Conservation (phyloP, 2,113 vertebrate genomes). For the Thalassarche chlororhynchos region DNA sequence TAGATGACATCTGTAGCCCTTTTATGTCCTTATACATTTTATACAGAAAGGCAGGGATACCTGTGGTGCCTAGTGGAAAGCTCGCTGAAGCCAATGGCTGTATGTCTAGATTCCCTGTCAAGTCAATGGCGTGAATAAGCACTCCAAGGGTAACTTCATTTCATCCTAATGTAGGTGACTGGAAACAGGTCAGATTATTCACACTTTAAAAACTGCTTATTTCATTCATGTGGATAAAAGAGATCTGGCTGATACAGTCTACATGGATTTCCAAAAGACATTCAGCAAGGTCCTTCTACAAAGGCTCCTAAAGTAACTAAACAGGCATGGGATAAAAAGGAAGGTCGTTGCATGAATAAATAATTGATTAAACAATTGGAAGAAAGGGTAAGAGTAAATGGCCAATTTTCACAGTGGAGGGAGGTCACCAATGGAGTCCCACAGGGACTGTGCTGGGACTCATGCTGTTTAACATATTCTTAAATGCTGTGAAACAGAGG, state of each 20-base stretch:
- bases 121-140: background rate
- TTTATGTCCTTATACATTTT: background rate
- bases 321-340: background rate
- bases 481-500: background rate
- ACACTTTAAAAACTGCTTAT: background rate
- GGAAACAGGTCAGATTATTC: conserved; percentile 31
- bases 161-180: background rate
- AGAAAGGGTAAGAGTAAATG: conserved; percentile 6
- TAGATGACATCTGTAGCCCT: too few species aligned
- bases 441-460: background rate
- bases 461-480: background rate
- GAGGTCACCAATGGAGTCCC: background rate
- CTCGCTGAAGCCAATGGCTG: background rate
- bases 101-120: background rate
- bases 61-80: background rate
- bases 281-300: background rate
- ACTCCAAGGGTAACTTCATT: background rate
- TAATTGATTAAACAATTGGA: conserved; percentile 22
- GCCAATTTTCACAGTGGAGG: background rate
- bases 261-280: background rate
- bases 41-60: background rate
- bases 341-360: conserved; percentile 31
- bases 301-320: background rate
- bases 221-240: conserved; percentile 8
- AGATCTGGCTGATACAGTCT: background rate